These are phyloP conservation scores for Ahaetulla prasina DNA, from an alignment of 2,113 vertebrate genomes.

Conservation along the genomic window DNA sequence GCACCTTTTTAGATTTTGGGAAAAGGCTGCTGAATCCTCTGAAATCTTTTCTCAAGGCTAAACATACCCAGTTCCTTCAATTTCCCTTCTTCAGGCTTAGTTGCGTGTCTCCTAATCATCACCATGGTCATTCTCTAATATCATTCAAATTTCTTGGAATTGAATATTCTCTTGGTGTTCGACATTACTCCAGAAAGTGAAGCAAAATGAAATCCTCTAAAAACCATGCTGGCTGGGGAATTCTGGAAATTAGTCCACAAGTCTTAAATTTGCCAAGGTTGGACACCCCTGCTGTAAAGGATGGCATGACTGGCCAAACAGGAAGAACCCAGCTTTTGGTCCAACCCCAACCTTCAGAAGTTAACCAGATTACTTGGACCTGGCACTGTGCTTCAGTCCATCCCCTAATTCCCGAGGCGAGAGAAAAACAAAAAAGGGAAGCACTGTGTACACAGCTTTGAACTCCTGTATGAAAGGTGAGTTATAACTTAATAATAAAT, in stretches of 20 bases:
- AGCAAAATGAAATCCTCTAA: background rate
- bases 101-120: too few species aligned
- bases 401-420: background rate
- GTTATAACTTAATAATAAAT: background rate
- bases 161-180: background rate
- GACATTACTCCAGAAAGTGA: background rate
- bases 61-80: background rate
- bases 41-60: background rate
- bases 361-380: background rate
- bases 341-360: background rate
- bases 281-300: background rate
- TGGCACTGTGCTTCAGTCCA: background rate
- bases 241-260: background rate
- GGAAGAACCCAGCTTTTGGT: background rate
- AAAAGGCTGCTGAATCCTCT: background rate
- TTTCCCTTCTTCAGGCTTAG: background rate
- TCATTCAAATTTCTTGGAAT: too few species aligned
- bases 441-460: background rate
- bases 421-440: background rate
- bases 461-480: background rate
- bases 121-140: too few species aligned
- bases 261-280: too few species aligned
- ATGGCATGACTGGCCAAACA: background rate
- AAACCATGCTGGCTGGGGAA: background rate
- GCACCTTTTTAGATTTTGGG: background rate